Base-by-base conservation (phyloP, 2,797 vertebrate genomes). In the Alca torda region DNA sequence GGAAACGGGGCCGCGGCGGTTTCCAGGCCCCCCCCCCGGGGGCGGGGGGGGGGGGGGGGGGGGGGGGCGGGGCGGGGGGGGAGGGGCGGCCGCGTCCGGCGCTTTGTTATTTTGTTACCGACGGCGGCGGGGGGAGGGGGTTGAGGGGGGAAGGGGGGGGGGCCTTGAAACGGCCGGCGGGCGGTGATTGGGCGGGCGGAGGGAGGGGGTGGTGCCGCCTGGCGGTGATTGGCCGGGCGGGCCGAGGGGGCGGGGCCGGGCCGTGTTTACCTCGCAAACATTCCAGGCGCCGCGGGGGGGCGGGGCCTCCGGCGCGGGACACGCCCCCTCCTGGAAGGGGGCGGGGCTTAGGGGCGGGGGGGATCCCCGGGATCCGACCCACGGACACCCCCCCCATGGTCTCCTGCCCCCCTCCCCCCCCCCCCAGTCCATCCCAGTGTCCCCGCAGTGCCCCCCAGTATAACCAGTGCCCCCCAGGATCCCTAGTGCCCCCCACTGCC, bases 1-100 rank as follows among this genome's bases (percentile, higher is more conserved):
- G 97, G 97, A 97, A 98, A 98, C 97, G 97, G 97, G 97, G 97
- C 97, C 93, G 88, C 96, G 96, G 97, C 96, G 85, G 98, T 98
- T 98, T 98, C 98, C 96, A 98, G 98, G 96, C 92, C 95, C 97
- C 97, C 97, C 97, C 53, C 23, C 10, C 10, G 25, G 37, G 89
- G 94, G 91, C 13, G n/a, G n/a, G n/a, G 13, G 41, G 41, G 41
- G 41, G 41, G 41, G 41, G 41, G 41, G 12, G 41, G 12, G 37
- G 41, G 87, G 96, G 45, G 93, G 39, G 43, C 31, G 19, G 19
- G 65, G 41, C 6, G 56, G 50, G 8, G 41, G 68, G 82, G 39
- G 33, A 5, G 28, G 21, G 12, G 12, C 28, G 53, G 70, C 53
- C 89, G 65, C 28, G 30, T 39, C 72, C 70, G 3, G 70, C 78